Evolutionary conservation across 2,113 vertebrate genomes (phyloP), one percentile per base, ranked within the genome.

Genomic region (Athene noctua): DNA sequence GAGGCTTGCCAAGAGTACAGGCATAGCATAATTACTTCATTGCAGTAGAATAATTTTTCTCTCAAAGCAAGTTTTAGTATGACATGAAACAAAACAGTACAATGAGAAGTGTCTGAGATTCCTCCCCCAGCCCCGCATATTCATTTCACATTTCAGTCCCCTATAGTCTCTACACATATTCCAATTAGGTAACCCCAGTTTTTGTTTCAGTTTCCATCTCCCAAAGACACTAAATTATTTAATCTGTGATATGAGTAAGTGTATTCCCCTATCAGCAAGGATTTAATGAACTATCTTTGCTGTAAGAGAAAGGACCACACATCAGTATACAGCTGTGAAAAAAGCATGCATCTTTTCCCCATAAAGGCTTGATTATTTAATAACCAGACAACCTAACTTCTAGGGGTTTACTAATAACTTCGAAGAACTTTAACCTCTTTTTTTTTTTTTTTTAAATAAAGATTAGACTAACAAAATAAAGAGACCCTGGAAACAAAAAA

Each of bases 211-310:
- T 88, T 87, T 97, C 61, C 95, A 97, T 97, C 98, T 98, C 97
- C 97, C 67, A 86, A 94, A 98, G 90, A 88, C 42, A 74, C 86
- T 99, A 88, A 98, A 98, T 99, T 98, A 99, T 98, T 98, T 95
- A 98, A 90, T 72, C 14, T 34, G 68, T 66, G 61, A 95, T 94
- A 94, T 63, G 94, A 91, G 70, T 95, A 97, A 96, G 74, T 88
- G 83, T 80, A 94, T 97, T 96, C 75, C 91, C 75, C 95, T 92
- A 83, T 52, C 79, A 96, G 63, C 52, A 85, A 86, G 34, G 59
- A 92, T 51, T 92, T 92, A 78, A 90, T 90, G 86, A 97, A 87
- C 80, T 85, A 29, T 61, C 27, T 77, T 77, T 34, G 11, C 40
- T 77, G 32, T 49, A 80, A 80, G 20, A 94, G 19, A 66, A 72